Conservation (phyloP, 2,888 invertebrate species). For the Ashinkailepas kermadecensis region DNA sequence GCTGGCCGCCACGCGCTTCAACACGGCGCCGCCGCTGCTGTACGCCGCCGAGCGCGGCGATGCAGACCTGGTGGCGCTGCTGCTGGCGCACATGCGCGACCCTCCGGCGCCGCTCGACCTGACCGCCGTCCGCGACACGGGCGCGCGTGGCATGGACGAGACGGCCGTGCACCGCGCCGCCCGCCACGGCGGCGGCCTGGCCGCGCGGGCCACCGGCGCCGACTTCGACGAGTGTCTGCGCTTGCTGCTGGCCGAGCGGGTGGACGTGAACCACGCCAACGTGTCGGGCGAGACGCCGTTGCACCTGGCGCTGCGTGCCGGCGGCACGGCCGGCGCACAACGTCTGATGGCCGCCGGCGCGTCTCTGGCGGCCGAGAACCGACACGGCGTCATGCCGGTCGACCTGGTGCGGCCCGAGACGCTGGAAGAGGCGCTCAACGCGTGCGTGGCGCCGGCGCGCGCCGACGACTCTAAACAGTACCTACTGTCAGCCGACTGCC, state of each 20-base stretch:
- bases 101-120: background rate
- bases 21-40: background rate
- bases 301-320: constrained; percentile 9
- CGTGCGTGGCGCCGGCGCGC: background rate
- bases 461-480: background rate
- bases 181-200: background rate
- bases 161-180: constrained; percentile 5
- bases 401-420: background rate
- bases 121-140: background rate
- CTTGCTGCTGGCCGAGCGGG: background rate
- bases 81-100: background rate
- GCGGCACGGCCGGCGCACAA: background rate
- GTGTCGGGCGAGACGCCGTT: background rate
- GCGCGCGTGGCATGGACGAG: background rate
- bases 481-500: background rate
- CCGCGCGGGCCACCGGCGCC: background rate
- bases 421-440: background rate
- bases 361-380: background rate
- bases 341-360: constrained; percentile 14
- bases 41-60: constrained; percentile 7
- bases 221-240: background rate
- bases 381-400: background rate
- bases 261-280: background rate
- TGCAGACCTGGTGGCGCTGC: background rate
- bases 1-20: background rate